Percentiles rank a stretch among this genome's conserved stretches.
Evolutionary conservation across 2,113 vertebrate species (phyloP).

Genomic region (Alethe castanea): DNA sequence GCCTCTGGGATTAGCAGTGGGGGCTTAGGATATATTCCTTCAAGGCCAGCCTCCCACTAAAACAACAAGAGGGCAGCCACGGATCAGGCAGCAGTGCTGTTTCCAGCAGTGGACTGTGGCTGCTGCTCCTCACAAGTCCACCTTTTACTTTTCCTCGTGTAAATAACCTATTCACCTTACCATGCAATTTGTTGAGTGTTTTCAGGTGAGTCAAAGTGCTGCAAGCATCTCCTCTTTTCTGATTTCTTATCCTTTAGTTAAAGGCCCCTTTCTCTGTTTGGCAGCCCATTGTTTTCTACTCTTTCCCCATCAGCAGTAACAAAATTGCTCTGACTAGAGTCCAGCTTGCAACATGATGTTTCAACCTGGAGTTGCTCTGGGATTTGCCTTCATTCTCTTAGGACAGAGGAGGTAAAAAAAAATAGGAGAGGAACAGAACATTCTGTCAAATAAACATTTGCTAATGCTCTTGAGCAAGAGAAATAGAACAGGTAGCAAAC

Average conservation of each 20-base stretch:
- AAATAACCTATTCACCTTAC: not conserved
- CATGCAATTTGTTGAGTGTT: not conserved
- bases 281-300: not conserved
- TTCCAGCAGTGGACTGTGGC: not conserved
- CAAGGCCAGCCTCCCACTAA: not conserved
- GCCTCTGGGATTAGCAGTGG: not conserved
- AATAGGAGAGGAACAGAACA: not conserved
- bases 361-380: not conserved
- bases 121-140: not conserved
- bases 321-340: not conserved
- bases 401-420: not conserved
- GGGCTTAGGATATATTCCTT: not conserved
- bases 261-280: not conserved
- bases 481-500: not conserved
- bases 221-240: not conserved
- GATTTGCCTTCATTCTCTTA: not conserved
- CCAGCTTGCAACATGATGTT: not conserved
- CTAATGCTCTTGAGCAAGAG: constrained; percentile 13
- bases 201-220: not conserved
- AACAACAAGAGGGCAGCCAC: not conserved
- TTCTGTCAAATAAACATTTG: constrained; percentile 27
- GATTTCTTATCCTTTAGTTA: not conserved
- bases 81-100: not conserved
- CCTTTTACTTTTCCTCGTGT: not conserved
- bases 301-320: not conserved